phyloP scores from a whole-genome alignment of 2,113 vertebrate genomes.

The Grus americana region DNA sequence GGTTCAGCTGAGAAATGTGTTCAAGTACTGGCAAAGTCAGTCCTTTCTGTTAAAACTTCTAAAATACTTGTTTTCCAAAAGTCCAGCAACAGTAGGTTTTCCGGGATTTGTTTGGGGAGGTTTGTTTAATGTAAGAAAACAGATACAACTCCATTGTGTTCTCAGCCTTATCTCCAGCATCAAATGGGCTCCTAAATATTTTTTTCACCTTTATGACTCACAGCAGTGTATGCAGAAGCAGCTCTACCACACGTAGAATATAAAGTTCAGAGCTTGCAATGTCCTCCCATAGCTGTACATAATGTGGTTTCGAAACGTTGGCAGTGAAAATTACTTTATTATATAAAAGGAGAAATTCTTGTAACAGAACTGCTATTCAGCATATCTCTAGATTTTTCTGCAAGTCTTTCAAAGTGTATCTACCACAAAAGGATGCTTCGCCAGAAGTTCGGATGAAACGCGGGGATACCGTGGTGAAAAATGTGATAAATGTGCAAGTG shows the following conservation, averaged over 20 bases:
- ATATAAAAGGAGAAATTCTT: background rate
- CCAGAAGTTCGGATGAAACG: background rate
- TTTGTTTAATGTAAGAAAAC: background rate
- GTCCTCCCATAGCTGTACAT: background rate
- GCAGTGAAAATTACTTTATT: background rate
- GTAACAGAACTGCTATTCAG: background rate
- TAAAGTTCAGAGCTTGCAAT: background rate
- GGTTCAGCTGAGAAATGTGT: background rate
- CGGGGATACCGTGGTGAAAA: rapidly evolving
- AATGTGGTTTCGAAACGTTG: background rate
- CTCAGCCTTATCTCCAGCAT: background rate
- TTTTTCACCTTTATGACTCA: background rate
- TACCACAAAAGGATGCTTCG: background rate
- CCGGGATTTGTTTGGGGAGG: rapidly evolving
- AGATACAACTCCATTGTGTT: background rate
- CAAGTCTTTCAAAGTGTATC: rapidly evolving
- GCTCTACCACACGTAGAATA: background rate
- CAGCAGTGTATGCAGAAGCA: background rate
- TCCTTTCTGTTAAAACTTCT: background rate
- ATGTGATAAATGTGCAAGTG: background rate
- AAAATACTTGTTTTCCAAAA: background rate
- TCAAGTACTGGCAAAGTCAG: background rate
- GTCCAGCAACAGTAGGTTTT: background rate
- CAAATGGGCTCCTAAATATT: background rate
- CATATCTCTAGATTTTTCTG: background rate